Evolutionary conservation across 2,797 vertebrate species (phyloP).

Genomic region (Pitangus sulphuratus): DNA sequence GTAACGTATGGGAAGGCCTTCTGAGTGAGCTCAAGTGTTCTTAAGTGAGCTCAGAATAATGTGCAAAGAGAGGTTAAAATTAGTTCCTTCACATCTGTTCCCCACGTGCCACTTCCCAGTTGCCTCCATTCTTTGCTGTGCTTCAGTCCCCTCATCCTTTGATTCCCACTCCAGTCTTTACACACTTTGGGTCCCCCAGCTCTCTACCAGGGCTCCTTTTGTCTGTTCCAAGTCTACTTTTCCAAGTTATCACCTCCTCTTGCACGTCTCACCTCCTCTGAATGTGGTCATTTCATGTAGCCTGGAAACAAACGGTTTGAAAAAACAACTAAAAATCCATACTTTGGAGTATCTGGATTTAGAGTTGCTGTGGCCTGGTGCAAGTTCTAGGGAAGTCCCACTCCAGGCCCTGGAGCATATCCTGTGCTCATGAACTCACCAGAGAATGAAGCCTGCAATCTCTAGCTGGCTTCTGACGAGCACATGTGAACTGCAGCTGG

Average conservation of each 20-base stretch:
- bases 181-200: neutral
- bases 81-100: neutral
- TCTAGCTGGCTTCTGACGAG: neutral
- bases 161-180: neutral
- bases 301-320: neutral
- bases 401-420: neutral
- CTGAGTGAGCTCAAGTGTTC: neutral
- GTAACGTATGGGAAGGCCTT: neutral
- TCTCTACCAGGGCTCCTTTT: neutral
- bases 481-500: slow-evolving; percentile 15
- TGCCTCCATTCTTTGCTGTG: neutral
- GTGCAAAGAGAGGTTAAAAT: neutral
- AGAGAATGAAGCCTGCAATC: neutral
- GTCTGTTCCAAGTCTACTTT: neutral
- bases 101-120: fast-evolving
- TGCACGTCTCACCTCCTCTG: neutral
- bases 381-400: neutral
- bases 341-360: neutral
- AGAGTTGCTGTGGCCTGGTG: neutral
- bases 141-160: neutral
- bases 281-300: neutral
- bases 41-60: neutral
- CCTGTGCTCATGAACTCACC: neutral
- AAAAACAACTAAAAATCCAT: neutral
- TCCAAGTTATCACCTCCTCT: neutral